Percentiles rank a stretch among this genome's conserved stretches.
Evolutionary conservation across 1,140 invertebrate species (phyloP).

Genomic region (Plectus sambesii): DNA sequence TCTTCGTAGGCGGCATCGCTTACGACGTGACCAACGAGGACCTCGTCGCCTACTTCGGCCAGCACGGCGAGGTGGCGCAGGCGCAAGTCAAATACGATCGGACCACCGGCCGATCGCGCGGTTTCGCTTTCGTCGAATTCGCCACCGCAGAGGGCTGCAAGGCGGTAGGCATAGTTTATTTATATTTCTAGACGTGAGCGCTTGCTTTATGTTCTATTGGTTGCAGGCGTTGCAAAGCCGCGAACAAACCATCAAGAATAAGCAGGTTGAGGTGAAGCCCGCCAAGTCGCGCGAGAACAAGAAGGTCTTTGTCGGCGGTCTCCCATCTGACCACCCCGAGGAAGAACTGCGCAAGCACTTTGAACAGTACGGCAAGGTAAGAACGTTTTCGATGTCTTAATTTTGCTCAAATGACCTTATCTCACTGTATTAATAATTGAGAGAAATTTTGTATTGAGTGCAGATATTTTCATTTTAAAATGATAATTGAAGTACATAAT

Average conservation of each 20-base stretch:
- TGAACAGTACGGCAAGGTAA: constrained; percentile 34
- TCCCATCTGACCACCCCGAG: constrained; percentile 37
- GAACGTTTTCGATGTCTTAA: no score
- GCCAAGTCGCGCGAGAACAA: constrained; percentile 45
- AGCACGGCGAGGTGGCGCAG: constrained; percentile 41
- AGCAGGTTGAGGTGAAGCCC: constrained; percentile 42
- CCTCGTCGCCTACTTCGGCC: constrained; percentile 32
- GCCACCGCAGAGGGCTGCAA: constrained; percentile 40
- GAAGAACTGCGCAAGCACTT: constrained; percentile 41
- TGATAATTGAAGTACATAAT: no score
- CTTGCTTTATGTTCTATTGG: background rate
- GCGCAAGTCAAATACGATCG: constrained; percentile 45
- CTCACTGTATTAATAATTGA: no score
- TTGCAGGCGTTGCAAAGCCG: constrained; percentile 32
- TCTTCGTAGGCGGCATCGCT: constrained; percentile 43
- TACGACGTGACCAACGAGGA: constrained; percentile 42
- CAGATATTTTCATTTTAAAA: no score
- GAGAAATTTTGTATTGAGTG: no score
- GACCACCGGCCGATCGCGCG: constrained; percentile 39
- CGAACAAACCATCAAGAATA: constrained; percentile 42
- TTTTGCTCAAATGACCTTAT: no score
- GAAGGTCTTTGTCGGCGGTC: constrained; percentile 44
- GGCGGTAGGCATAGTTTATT: background rate
- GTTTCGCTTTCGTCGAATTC: constrained; percentile 45
- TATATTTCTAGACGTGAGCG: background rate